Percentiles rank a stretch among this genome's conserved stretches.
phyloP scores from a whole-genome alignment of 2,113 vertebrate species.

The Xiphophorus couchianus region DNA sequence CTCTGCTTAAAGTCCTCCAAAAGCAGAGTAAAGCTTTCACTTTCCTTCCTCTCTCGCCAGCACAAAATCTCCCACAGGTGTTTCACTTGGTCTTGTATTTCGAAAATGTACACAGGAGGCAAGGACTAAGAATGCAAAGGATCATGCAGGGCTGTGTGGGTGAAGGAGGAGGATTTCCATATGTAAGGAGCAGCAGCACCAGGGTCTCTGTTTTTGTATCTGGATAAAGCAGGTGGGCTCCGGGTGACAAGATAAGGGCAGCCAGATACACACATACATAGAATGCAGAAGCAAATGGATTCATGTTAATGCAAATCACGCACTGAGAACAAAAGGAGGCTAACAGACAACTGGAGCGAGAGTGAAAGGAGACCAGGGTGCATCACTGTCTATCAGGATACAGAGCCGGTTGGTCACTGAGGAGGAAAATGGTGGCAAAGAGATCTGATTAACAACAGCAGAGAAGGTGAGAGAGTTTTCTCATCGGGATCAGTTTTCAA shows the following conservation, averaged over 20 bases:
- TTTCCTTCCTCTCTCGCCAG: conserved; percentile 30
- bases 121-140: conserved; percentile 65
- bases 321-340: conserved; percentile 11
- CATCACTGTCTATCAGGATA: conserved; percentile 46
- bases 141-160: conserved; percentile 35
- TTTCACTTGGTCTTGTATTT: conserved; percentile 53
- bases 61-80: conserved; percentile 55
- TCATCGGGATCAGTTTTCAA: conserved; percentile 70
- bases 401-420: conserved; percentile 24
- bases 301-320: conserved; percentile 31
- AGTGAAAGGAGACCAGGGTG: conserved; percentile 23
- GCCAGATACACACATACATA: conserved; percentile 27
- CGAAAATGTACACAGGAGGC: conserved; percentile 62
- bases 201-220: conserved; percentile 64
- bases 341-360: conserved; percentile 1
- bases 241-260: conserved; percentile 59
- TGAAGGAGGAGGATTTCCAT: conserved; percentile 72
- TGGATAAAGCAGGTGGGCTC: conserved; percentile 58
- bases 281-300: conserved; percentile 14
- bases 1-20: conserved; percentile 39
- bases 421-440: conserved; percentile 11
- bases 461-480: conserved; percentile 56
- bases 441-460: conserved; percentile 66
- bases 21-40: conserved; percentile 36
- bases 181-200: conserved; percentile 69